Conservation (phyloP, 2,113 vertebrate species). For the Gavia stellata region DNA sequence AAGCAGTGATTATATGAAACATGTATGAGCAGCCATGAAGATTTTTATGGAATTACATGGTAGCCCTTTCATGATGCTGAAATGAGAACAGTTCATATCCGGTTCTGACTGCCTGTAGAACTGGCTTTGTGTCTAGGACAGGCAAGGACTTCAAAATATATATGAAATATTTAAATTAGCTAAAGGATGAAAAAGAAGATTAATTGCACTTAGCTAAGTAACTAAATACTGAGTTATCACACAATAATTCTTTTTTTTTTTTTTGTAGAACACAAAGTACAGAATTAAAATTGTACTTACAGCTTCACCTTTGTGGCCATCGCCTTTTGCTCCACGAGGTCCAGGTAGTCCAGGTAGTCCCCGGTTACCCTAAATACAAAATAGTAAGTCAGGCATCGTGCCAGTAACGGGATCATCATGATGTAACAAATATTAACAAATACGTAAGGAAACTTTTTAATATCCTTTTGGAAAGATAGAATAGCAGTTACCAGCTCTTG, state of each 20-base stretch:
- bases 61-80: neutral
- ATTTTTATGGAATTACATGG: neutral
- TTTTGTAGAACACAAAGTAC: neutral
- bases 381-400: neutral
- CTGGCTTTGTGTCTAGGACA: neutral
- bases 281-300: conserved; percentile 61
- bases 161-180: neutral
- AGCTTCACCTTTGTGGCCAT: conserved; percentile 75
- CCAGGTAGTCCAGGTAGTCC: conserved; percentile 71
- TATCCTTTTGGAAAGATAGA: neutral
- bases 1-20: neutral
- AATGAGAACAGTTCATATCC: neutral
- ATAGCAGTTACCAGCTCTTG: neutral
- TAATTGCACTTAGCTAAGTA: neutral
- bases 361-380: conserved; percentile 47
- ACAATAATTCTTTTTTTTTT: neutral
- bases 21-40: neutral
- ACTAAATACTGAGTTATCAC: neutral
- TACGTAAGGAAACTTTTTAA: neutral
- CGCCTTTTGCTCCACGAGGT: conserved; percentile 75
- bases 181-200: neutral
- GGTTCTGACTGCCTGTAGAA: neutral
- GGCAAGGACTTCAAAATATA: neutral
- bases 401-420: neutral
- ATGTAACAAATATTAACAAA: neutral